Base-by-base conservation (phyloP, 2,888 invertebrate genomes). In the Griposia aprilina region DNA sequence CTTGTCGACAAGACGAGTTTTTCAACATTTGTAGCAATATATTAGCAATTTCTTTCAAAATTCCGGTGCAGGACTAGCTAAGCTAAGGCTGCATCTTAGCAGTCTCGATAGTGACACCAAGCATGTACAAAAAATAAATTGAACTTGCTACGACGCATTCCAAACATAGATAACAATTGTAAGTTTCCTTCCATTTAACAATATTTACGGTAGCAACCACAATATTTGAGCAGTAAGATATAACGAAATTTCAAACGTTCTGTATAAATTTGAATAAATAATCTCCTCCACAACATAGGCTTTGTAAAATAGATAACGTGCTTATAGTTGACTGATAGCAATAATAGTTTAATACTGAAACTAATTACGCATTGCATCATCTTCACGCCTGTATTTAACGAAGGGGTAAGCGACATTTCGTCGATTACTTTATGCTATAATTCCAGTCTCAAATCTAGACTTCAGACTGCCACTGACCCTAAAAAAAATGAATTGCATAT, bases 211-310 rank as follows among this genome's bases (percentile, higher is more conserved):
- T n/a, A 26, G 26, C 74, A n/a, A 72, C 2, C 13, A 30, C 26
- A 45, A 30, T 74, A 45, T 81, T 81, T 74, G 23, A 48, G 13
- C 0, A 26, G 23, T 23, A 10, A 59, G n/a, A 74, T 81, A 66
- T 23, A 52, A 74, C n/a, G 1, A 36, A 72, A 55, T 72, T 76
- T 41, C 7, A 30, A 30, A 36, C 8, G 7, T 41, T 15, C n/a
- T 30, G 0, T 3, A 50, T 11, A 52, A 65, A 52, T 78, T 57
- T 78, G 15, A 50, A 65, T 57, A 41, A 20, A 26, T 23, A 20
- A 62, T 69, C 30, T 26, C 45, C 13, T 23, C 2, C 79, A 36
- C 69, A 15, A 26, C 80, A 62, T 52, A 36, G 15, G 20, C 17
- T 20, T 62, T 55, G 23, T 11, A 13, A 26, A 60, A 60, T 26